Conservation (phyloP, 2,113 vertebrate species). For the Psophia crepitans region DNA sequence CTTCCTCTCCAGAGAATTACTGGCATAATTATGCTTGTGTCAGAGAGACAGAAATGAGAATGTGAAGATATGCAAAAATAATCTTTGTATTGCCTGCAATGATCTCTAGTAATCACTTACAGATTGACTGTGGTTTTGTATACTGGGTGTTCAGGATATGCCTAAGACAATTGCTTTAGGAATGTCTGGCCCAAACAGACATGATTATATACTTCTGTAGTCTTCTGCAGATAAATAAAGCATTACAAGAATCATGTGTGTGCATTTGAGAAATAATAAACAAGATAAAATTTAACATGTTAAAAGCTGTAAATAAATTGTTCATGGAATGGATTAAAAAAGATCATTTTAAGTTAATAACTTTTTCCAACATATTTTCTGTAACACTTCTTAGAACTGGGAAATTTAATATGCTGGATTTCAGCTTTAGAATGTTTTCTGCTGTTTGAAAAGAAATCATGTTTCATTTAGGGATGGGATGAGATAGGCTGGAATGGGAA, state of each 20-base stretch:
- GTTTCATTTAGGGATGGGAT: background rate
- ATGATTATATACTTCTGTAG: background rate
- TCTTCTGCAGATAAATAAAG: background rate
- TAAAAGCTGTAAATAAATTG: background rate
- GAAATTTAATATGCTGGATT: background rate
- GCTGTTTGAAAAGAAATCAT: background rate
- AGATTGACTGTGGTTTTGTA: background rate
- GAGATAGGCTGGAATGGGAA: background rate
- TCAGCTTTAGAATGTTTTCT: background rate
- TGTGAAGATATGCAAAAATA: background rate
- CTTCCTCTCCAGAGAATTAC: background rate
- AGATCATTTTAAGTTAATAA: background rate
- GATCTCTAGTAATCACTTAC: slow-evolving; percentile 11
- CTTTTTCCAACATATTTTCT: background rate
- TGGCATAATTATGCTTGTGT: background rate
- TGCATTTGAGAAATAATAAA: background rate
- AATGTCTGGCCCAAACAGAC: background rate
- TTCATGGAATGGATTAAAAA: background rate
- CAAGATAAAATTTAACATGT: background rate
- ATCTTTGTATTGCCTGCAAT: background rate
- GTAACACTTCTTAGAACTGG: background rate
- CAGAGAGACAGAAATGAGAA: background rate
- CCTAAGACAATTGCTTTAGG: background rate
- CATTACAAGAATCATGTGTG: background rate
- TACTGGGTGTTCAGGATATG: background rate